Conservation (phyloP, 2,888 invertebrate species). For the Darwinula stevensoni region DNA sequence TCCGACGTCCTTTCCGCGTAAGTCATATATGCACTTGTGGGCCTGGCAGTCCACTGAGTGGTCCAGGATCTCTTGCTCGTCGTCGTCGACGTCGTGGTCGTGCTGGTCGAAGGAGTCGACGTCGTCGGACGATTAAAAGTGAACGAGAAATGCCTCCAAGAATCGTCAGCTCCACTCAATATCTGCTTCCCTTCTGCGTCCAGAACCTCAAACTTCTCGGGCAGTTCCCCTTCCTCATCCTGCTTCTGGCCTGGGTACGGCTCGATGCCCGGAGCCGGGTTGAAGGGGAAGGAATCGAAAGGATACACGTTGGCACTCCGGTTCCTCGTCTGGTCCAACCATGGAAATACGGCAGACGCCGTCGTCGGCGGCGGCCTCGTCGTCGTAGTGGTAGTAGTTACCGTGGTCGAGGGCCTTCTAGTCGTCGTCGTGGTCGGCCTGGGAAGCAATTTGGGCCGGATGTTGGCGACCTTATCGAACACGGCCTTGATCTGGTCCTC, state of each 20-base stretch:
- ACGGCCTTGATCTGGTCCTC: constrained; percentile 34
- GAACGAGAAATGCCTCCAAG: no score
- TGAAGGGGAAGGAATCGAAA: constrained; percentile 36
- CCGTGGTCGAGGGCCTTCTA: constrained; percentile 28
- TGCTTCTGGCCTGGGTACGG: no score
- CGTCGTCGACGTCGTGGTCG: constrained; percentile 11
- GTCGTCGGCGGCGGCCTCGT: constrained; percentile 10
- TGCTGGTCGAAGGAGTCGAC: constrained; percentile 10
- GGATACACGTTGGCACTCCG: constrained; percentile 18
- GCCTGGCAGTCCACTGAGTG: no score
- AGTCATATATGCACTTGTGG: no score
- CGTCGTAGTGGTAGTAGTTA: constrained; percentile 17
- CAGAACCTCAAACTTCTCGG: no score
- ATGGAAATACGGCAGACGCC: constrained; percentile 10
- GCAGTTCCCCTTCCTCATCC: no score
- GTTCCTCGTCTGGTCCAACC: constrained; percentile 6
- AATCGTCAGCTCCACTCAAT: no score
- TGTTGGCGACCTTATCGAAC: constrained; percentile 31
- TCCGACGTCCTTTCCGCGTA: no score
- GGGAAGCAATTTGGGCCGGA: constrained; percentile 23
- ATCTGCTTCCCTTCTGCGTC: no score
- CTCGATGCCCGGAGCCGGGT: no score
- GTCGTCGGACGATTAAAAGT: constrained; percentile 9
- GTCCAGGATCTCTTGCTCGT: constrained; percentile 9
- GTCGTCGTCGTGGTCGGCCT: constrained; percentile 27